These are phyloP conservation scores for Numenius phaeopus DNA, from an alignment of 2,797 vertebrate species.

Conservation along the genomic window DNA sequence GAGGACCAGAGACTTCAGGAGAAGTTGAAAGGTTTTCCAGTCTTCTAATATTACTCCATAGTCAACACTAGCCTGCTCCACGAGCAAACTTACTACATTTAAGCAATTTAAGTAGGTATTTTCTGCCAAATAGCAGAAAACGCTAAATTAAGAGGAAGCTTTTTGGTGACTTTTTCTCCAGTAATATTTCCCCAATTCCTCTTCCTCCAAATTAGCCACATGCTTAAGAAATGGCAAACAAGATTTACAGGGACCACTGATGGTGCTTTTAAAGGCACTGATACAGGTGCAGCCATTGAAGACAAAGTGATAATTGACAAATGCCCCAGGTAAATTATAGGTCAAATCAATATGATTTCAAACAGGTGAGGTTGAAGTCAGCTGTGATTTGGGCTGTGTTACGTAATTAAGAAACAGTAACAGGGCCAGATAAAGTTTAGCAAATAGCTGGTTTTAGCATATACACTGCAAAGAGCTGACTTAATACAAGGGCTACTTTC, in stretches of 20 bases:
- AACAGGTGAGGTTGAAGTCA: neutral
- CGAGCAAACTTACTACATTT: neutral
- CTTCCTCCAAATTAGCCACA: neutral
- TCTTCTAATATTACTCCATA: neutral
- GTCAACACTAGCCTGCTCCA: neutral
- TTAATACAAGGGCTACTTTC: neutral
- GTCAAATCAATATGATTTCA: neutral
- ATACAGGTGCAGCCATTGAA: neutral
- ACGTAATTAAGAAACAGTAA: neutral
- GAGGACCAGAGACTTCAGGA: neutral
- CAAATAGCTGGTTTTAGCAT: neutral
- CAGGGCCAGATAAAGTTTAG: neutral
- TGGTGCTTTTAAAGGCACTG: neutral
- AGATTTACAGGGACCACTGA: accelerated
- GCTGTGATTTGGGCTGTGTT: neutral
- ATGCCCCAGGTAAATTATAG: too few species aligned
- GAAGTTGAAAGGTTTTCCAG: neutral
- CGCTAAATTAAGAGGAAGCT: neutral
- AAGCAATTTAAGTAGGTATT: neutral
- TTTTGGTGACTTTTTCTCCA: neutral
- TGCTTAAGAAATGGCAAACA: neutral
- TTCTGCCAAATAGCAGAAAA: neutral
- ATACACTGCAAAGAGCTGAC: neutral
- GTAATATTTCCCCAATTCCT: neutral
- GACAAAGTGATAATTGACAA: neutral